A percentile compares a stretch with the other conserved stretches of the same genome.
These are phyloP conservation scores for Leptopilina boulardi DNA, from an alignment of 1,140 invertebrate species.

Conservation along the genomic window DNA sequence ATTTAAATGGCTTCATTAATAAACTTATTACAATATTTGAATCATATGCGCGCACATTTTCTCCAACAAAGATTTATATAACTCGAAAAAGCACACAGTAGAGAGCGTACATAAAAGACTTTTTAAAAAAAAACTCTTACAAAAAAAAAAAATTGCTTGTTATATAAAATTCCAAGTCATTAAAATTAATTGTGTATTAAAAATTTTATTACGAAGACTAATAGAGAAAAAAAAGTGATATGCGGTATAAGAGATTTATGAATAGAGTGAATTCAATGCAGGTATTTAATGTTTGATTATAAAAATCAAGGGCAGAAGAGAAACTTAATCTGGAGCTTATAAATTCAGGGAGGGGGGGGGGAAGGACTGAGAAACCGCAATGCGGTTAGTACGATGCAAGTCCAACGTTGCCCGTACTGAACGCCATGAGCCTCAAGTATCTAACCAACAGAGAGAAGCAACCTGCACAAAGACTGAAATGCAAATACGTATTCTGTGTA, in stretches of 20 bases:
- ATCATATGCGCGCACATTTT: background rate
- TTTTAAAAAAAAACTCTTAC: background rate
- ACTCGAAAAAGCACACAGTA: background rate
- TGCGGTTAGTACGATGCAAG: conserved; percentile 69
- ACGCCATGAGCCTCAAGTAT: conserved; percentile 47
- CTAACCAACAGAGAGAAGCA: conserved; percentile 67
- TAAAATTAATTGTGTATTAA: background rate
- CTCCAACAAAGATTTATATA: background rate
- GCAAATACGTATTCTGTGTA: conserved; percentile 74
- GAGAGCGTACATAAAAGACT: background rate
- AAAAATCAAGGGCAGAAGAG: background rate
- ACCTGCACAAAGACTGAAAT: conserved; percentile 73
- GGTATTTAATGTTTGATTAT: background rate
- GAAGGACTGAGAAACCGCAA: conserved; percentile 64
- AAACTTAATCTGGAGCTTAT: conserved; percentile 22
- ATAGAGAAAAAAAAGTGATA: too few species aligned
- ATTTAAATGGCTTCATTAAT: background rate
- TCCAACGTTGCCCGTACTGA: conserved; percentile 50
- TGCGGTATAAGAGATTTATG: background rate
- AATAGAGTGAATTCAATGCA: background rate
- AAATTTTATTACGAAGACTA: too few species aligned
- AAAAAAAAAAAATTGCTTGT: background rate
- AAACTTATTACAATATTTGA: background rate
- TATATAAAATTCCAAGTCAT: background rate
- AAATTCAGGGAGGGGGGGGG: conserved; percentile 37